Evolutionary conservation across 2,888 invertebrate species (phyloP), one percentile per base, ranked within the genome.

Genomic region (Trichopoda pennipes): DNA sequence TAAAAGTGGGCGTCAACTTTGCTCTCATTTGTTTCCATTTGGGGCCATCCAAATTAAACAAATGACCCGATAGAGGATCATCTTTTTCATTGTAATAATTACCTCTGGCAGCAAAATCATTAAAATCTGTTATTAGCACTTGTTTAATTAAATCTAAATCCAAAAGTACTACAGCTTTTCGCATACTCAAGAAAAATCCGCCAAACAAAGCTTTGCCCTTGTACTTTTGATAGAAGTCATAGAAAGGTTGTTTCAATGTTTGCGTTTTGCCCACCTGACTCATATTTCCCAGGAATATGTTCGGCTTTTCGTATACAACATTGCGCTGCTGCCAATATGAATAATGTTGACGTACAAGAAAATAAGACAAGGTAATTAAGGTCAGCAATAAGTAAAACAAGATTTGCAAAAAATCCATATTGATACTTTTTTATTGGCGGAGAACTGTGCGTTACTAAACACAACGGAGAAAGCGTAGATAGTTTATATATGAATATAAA

Each of bases 1-100:
- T 92, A 85, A 93, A 93, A 0, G 92, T 91, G 1, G 92, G 92
- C 2, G 92, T 91, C 61, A 93, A 75, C 53, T 92, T 92, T 0
- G 87, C 85, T 35, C 93, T 87, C 81, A 92, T 87, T 23, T 89
- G 87, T 68, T 90, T 91, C 93, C 93, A 93, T 42, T 90, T 90
- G 0, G 88, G 86, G 0, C 91, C 92, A 17, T 90, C 89, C 78
- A 91, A 77, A 66, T 88, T 87, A 74, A 91, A 88, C 6, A 92
- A 85, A 86, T 91, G 89, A 1, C 85, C 91, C 12, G 89, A 86
- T 1, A 92, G 61, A 2, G 92, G 92, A 85, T 91, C 91, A 60
- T 88, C 86, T 35, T 86, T 84, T 17, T 89, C 90, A 64, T 91
- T 90, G 53, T 87, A 87, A 44, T 87, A 88, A 38, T 89, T 85